phyloP scores from a whole-genome alignment of 2,113 vertebrate genomes.

The Gymnobelideus leadbeateri region DNA sequence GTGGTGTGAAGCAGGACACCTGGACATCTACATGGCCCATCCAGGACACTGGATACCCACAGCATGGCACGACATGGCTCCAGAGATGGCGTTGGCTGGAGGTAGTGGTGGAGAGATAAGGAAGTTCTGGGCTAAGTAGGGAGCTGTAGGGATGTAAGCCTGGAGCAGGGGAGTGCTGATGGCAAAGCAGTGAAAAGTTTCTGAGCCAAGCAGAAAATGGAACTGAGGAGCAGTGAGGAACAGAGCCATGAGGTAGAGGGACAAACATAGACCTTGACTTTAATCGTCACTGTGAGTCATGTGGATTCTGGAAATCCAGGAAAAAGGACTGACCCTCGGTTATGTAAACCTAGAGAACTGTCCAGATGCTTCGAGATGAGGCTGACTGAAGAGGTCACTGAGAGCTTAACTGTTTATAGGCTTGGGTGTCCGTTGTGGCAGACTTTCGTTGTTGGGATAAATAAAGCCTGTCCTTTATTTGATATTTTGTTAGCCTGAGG shows the following conservation, averaged over 20 bases:
- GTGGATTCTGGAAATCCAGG: background rate
- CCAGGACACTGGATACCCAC: too few species aligned
- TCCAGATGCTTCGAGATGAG: background rate
- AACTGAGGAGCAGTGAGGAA: background rate
- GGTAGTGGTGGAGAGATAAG: background rate
- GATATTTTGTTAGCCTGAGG: background rate
- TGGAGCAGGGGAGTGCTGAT: background rate
- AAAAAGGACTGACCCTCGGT: background rate
- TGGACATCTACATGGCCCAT: background rate
- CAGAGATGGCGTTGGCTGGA: background rate
- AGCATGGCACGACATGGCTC: background rate
- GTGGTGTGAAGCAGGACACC: background rate
- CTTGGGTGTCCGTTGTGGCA: background rate
- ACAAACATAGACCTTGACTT: background rate
- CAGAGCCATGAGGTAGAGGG: background rate
- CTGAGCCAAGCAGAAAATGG: background rate
- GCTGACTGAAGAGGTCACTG: background rate
- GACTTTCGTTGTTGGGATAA: background rate
- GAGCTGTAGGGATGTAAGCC: background rate
- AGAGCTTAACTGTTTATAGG: background rate
- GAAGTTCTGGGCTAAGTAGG: background rate
- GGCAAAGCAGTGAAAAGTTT: background rate
- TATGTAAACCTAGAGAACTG: background rate
- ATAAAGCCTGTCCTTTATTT: background rate
- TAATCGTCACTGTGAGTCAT: background rate